phyloP scores from a whole-genome alignment of 2,888 invertebrate genomes.

The Stenichneumon culpator region DNA sequence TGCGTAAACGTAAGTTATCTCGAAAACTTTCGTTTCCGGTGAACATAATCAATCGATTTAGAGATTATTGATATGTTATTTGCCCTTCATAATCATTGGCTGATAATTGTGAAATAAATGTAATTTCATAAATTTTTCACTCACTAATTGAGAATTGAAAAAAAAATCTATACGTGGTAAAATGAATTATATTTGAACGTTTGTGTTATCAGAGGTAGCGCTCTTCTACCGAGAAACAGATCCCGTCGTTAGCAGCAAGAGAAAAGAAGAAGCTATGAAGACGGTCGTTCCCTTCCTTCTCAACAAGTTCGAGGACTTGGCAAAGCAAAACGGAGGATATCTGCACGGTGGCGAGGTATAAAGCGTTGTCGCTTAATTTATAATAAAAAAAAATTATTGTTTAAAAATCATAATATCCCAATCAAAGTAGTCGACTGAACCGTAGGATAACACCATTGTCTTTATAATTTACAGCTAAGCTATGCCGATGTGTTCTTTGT shows the following conservation, averaged over 20 bases:
- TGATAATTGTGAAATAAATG: no score
- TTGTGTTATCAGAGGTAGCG: conserved; percentile 70
- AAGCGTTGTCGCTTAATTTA: neutral
- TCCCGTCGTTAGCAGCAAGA: conserved; percentile 73
- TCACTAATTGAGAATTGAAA: no score
- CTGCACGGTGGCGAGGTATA: conserved; percentile 79
- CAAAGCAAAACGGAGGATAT: conserved; percentile 77
- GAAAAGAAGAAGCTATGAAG: conserved; percentile 73
- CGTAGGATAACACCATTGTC: neutral
- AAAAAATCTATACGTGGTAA: neutral
- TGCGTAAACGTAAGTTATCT: conserved; percentile 76
- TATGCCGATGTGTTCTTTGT: conserved; percentile 81
- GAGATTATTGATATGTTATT: no score
- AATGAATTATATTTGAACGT: conserved; percentile 10
- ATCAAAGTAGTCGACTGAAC: neutral
- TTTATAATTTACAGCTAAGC: conserved; percentile 74
- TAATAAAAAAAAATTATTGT: neutral
- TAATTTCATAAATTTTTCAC: no score
- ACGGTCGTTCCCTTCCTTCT: conserved; percentile 78
- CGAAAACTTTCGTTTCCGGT: neutral
- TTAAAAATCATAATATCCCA: neutral
- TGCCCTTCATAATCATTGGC: no score
- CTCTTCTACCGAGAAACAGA: conserved; percentile 76
- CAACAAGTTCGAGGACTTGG: conserved; percentile 76
- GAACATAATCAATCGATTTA: no score